phyloP scores from a whole-genome alignment of 2,888 invertebrate species.

The Drosophila suboccidentalis region DNA sequence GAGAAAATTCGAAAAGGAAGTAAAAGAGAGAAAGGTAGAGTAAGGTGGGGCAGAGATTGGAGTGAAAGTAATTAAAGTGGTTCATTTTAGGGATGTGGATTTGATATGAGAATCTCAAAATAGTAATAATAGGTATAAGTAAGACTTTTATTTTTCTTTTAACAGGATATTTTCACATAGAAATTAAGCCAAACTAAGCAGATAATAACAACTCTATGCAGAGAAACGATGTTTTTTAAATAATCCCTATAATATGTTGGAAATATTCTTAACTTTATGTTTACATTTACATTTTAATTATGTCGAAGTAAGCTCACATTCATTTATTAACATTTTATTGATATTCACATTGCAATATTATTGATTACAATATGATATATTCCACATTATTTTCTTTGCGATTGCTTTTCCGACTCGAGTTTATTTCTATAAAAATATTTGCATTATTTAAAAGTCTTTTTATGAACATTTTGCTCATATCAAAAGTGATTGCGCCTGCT shows the following conservation, averaged over 20 bases:
- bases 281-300: too few species aligned
- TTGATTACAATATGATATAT: background rate
- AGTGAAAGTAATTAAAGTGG: background rate
- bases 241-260: too few species aligned
- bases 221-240: too few species aligned
- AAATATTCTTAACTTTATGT: too few species aligned
- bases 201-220: too few species aligned
- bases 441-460: background rate
- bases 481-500: slow-evolving; percentile 6
- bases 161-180: too few species aligned
- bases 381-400: background rate
- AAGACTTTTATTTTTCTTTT: too few species aligned
- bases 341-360: background rate
- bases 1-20: background rate
- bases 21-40: background rate
- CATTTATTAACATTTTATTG: background rate
- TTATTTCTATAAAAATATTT: background rate
- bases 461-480: background rate
- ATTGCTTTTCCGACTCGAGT: background rate
- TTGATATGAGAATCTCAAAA: background rate
- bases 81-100: background rate
- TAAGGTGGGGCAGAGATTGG: background rate
- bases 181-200: too few species aligned
- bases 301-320: background rate
- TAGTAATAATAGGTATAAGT: too few species aligned